phyloP scores from a whole-genome alignment of 2,113 vertebrate species.

The Otus sunia region DNA sequence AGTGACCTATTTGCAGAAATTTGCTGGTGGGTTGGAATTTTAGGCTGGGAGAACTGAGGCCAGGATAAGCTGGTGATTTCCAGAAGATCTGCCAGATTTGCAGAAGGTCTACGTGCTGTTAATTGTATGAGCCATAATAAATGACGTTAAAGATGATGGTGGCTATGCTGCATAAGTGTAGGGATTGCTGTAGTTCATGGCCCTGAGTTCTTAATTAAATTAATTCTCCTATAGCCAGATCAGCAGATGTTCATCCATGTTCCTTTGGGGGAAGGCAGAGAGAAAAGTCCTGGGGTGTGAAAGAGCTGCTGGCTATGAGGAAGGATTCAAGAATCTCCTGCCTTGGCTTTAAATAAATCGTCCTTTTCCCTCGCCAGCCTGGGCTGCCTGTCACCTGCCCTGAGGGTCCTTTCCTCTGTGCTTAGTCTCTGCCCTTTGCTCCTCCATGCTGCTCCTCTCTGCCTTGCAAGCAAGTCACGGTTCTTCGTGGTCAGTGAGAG shows the following conservation, averaged over 20 bases:
- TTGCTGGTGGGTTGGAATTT: background rate
- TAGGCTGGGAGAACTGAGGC: background rate
- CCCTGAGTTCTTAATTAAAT: background rate
- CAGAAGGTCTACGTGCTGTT: background rate
- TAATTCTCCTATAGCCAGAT: background rate
- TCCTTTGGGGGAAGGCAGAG: background rate
- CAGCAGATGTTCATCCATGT: background rate
- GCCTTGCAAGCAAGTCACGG: background rate
- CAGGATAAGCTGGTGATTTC: background rate
- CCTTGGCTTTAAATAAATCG: background rate
- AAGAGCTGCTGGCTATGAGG: background rate
- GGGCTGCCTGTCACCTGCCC: background rate
- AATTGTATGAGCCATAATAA: background rate
- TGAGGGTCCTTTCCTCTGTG: background rate
- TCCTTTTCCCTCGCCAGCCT: background rate
- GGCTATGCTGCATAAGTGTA: background rate
- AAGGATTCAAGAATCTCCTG: background rate
- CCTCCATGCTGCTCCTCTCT: background rate
- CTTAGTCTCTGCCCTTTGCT: background rate
- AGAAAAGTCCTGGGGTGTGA: background rate
- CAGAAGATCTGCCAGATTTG: background rate
- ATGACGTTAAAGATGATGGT: background rate
- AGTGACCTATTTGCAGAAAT: background rate
- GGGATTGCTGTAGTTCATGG: background rate
- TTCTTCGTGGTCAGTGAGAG: background rate